Evolutionary conservation across 2,113 vertebrate species (phyloP), one percentile per base, ranked within the genome.

Genomic region (Pachypanchax playfairii): DNA sequence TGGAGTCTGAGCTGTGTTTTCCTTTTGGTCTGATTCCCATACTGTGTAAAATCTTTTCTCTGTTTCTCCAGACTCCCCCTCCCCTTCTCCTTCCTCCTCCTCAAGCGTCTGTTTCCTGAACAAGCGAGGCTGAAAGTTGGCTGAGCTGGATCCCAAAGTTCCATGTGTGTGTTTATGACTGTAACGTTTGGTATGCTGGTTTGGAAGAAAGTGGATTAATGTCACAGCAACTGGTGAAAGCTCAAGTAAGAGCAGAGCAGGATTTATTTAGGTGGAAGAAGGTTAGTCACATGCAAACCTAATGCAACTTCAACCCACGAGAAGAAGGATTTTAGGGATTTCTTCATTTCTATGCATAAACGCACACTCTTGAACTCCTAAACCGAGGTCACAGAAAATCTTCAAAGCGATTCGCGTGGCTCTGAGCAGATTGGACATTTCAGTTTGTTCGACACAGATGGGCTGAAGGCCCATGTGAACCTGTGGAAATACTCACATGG

Each of bases 1-100:
- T 90, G 88, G 88, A 77, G 75, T 74, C 77, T 82, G 69, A 75
- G 80, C 77, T 77, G 77, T 85, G 85, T 88, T 91, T 90, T 86
- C 77, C 76, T 89, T 52, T 73, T 73, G 64, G 80, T 81, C 65
- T 65, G 58, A 60, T 88, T 89, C 88, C 79, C 85, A 88, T 84
- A 70, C 86, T 72, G 28, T 53, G 61, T 59, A 53, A 35, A 35
- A 33, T 57, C 68, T 35, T 80, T 38, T 66, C 67, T 63, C 46
- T 6, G 46, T 39, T 39, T 41, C 59, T 29, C 46, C 17, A 48
- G 17, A 15, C 49, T 28, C 5, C 70, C 57, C 42, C 63, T 73
- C 26, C 61, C 80, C 25, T 28, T 4, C 47, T 17, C 61, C 46
- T 52, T 50, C 55, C 79, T 65, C 48, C 77, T 50, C 63, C 39